phyloP scores from a whole-genome alignment of 2,888 invertebrate genomes.

The Drosophila meridionalis region DNA sequence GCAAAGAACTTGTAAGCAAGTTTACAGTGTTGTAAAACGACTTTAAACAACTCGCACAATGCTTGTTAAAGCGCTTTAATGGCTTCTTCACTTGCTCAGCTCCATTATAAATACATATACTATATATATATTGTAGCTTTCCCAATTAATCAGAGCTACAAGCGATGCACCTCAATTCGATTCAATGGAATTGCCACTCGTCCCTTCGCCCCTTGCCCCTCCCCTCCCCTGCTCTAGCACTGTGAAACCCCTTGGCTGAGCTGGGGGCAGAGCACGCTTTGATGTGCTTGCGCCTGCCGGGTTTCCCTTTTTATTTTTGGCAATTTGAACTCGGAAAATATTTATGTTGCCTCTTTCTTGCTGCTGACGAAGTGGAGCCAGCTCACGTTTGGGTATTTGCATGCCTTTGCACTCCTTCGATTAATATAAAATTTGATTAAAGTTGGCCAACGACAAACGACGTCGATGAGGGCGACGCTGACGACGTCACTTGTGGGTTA shows the following conservation, averaged over 20 bases:
- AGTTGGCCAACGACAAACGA: constrained; percentile 70
- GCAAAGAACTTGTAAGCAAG: background rate
- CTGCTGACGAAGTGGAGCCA: constrained; percentile 24
- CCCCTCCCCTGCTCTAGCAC: background rate
- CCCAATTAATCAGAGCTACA: constrained; percentile 54
- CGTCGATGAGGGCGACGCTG: constrained; percentile 24
- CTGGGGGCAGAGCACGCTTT: constrained; percentile 53
- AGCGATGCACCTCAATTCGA: constrained; percentile 48
- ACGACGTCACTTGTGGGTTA: constrained; percentile 68
- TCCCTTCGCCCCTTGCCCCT: background rate
- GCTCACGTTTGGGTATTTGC: constrained; percentile 73
- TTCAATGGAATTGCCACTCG: constrained; percentile 27
- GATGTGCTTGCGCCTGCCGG: constrained; percentile 51
- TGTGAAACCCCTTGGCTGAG: constrained; percentile 41
- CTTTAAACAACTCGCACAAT: constrained; percentile 1
- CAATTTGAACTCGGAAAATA: constrained; percentile 60
- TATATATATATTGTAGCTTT: constrained; percentile 1
- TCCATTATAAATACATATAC: constrained; percentile 1
- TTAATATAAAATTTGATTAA: constrained; percentile 80
- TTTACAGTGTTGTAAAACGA: constrained; percentile 9
- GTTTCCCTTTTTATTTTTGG: constrained; percentile 35
- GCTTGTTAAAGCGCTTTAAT: constrained; percentile 1
- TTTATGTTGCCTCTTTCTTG: constrained; percentile 46
- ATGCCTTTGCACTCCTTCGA: constrained; percentile 80
- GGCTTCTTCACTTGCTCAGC: constrained; percentile 12